Evolutionary conservation across 2,113 vertebrate species (phyloP), one percentile per base, ranked within the genome.

Genomic region (Struthidea cinerea): DNA sequence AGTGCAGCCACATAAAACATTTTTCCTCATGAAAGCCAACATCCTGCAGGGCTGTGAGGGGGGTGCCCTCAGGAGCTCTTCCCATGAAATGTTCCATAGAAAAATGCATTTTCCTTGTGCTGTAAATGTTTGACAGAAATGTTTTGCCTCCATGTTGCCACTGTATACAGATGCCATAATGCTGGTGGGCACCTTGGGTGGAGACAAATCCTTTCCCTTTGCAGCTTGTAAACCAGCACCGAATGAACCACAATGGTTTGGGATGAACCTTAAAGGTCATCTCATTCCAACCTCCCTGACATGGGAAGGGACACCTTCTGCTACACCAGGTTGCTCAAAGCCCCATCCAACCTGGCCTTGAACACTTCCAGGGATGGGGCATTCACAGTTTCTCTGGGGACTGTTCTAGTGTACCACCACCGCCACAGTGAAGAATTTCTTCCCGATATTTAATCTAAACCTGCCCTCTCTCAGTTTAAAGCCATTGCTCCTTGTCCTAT

Each of bases 141-240:
- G 8, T 53, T 81, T 81, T 50, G 23, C 32, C 69, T 71, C 0
- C 0, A 14, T 71, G 42, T 59, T 74, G 16, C 47, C 47, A 13
- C 39, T 16, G 2, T 12, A 6, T 30, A 30, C 22, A 16, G 70
- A 28, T 52, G n/a, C 28, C 41, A 2, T 33, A 39, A 70, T 2
- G 14, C 42, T 20, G 30, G 37, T 41, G 23, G 33, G 52, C 77
- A 56, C 9, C 21, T 59, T 2, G 0, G 6, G 33, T 35, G 39
- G 11, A 46, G 30, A 17, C 26, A 84, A 93, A 35, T 22, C 42
- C 39, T 73, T 73, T 32, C 11, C 19, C 21, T 61, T 49, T 50
- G 27, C 23, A 81, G 59, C 3, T 5, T 4, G 0, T 68, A 26
- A 70, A 84, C 11, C 39, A 71, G 39, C 4, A 3, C 27, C 0